These are phyloP conservation scores for Helleia helle DNA, from an alignment of 2,888 invertebrate genomes.

Conservation along the genomic window DNA sequence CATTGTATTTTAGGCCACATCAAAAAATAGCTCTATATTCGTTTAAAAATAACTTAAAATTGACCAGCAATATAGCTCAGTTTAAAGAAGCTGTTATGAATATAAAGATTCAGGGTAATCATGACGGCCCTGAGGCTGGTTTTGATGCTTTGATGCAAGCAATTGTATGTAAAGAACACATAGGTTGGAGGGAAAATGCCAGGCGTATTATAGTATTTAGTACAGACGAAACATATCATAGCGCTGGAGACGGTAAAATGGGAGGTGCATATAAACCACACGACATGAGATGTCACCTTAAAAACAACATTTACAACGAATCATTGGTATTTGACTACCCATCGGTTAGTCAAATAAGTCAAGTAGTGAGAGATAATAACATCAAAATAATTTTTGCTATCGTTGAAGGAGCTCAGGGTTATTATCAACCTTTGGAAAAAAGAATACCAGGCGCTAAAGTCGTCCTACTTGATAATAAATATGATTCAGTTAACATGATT, in stretches of 20 bases:
- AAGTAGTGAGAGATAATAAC: conserved; percentile 77
- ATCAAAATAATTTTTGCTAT: conserved; percentile 87
- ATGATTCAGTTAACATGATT: conserved; percentile 80
- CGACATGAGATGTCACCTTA: conserved; percentile 79
- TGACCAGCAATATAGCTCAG: conserved; percentile 71
- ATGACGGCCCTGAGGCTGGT: conserved; percentile 86
- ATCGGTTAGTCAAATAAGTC: conserved; percentile 80
- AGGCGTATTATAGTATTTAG: conserved; percentile 84
- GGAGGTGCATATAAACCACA: conserved; percentile 79
- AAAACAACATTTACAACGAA: conserved; percentile 66
- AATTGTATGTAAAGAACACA: conserved; percentile 78
- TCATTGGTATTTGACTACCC: conserved; percentile 80
- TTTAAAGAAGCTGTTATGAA: conserved; percentile 44
- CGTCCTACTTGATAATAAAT: conserved; percentile 46
- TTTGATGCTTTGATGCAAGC: conserved; percentile 92
- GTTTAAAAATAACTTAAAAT: conserved; percentile 81
- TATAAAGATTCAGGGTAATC: conserved; percentile 37
- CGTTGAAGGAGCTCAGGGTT: conserved; percentile 37
- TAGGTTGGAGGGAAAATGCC: conserved; percentile 84
- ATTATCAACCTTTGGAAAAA: conserved; percentile 70
- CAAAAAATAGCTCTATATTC: conserved; percentile 29
- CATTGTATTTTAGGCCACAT: too few relatives aligned
- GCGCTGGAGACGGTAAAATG: conserved; percentile 86
- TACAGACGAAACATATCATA: conserved; percentile 86
- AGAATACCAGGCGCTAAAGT: conserved; percentile 79